Evolutionary conservation across 2,113 vertebrate species (phyloP).

Genomic region (Ceyx margarethae): DNA sequence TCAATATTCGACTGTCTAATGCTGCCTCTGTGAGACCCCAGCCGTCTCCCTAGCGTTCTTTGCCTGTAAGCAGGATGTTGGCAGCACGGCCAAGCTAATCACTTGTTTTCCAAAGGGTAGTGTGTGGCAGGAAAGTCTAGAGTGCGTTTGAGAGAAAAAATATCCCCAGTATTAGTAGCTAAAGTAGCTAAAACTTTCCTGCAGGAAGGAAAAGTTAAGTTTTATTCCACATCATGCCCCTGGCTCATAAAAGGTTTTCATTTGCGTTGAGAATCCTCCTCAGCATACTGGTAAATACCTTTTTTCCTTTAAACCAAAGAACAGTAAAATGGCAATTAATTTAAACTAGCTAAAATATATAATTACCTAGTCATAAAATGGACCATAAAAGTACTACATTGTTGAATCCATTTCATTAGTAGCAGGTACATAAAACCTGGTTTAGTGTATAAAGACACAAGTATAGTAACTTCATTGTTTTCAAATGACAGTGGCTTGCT

Average conservation of each 20-base stretch:
- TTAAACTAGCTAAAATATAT: conserved; percentile 62
- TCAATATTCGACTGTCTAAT: not conserved
- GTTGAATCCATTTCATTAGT: conserved; percentile 43
- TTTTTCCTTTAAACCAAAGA: conserved; percentile 39
- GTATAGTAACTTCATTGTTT: not conserved
- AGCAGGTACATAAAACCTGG: conserved; percentile 11
- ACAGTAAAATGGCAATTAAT: conserved; percentile 61
- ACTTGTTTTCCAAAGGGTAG: conserved; percentile 26
- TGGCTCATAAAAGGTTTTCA: conserved; percentile 38
- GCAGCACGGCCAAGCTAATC: conserved; percentile 15
- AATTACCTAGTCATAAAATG: conserved; percentile 62
- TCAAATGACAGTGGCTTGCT: not conserved
- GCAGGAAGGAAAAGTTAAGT: conserved; percentile 17
- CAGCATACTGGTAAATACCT: conserved; percentile 11
- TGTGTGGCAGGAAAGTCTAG: not conserved
- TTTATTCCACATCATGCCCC: conserved; percentile 48
- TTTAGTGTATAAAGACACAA: not conserved
- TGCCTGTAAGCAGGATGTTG: not conserved
- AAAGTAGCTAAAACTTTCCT: conserved; percentile 41
- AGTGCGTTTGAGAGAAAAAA: conserved; percentile 6
- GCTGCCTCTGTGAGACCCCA: not conserved
- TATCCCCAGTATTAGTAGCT: not conserved
- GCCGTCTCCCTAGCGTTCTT: not conserved
- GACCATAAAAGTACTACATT: conserved; percentile 49
- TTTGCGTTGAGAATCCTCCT: not conserved